Base-by-base conservation (phyloP, 2,888 invertebrate genomes). In the Mantis religiosa region DNA sequence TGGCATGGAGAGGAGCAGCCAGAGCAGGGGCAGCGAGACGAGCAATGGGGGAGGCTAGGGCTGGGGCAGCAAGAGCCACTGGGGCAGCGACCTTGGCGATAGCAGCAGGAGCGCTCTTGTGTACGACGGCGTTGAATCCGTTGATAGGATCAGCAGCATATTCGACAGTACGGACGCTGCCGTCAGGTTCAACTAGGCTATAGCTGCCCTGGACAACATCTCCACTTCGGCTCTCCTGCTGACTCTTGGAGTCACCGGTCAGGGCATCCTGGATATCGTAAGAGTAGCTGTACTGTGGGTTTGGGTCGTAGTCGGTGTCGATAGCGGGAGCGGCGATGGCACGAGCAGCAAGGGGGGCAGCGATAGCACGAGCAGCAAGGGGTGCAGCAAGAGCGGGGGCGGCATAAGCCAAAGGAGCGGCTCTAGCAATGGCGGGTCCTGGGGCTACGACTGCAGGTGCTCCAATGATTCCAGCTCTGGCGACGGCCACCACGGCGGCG, bases 401-500 rank as follows among this genome's bases (percentile, higher is more conserved):
- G 89, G 87, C 28, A 84, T 81, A 28, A 28, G 87, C 87, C 30
- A 87, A 83, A 47, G 89, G 89, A 34, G 89, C 89, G 83, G 84
- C 87, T 83, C 89, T 86, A 84, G 86, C 90, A 30, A 88, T 86
- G 41, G 41, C 41, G 41, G 41, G 41, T 41, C 41, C 41, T 12
- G 41, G 41, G 1, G 41, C 41, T 41, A 41, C 9, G 41, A 41
- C 41, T 41, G 41, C 41, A 12, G 41, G 41, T 12, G 41, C 41
- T 41, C 41, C 41, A 41, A 41, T 9, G 41, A 41, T 41, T 41
- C 90, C 91, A 82, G 90, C 90, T 85, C 86, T 85, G 83, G 90
- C 91, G 54, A 89, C 90, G 87, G 90, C 91, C 87, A 90, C 88
- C 82, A 90, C 82, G 89, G 90, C 90, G 89, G 89, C 87, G 86